These are phyloP conservation scores for Diuraphis noxia DNA, from an alignment of 1,140 invertebrate genomes.

Conservation along the genomic window DNA sequence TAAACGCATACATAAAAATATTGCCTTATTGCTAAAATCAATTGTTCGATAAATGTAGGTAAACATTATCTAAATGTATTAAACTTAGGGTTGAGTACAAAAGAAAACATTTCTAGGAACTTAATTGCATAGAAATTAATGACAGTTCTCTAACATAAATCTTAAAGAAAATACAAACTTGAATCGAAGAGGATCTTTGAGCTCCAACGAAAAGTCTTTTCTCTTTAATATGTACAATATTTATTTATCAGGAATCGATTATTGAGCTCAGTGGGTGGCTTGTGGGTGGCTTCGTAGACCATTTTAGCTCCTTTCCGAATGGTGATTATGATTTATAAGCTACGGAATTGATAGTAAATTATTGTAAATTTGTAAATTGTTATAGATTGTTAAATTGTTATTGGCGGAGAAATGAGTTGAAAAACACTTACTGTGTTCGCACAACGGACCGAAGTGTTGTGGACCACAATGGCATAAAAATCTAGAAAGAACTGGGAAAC, in stretches of 20 bases:
- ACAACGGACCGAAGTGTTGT: constrained; percentile 71
- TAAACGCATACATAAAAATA: constrained; percentile 24
- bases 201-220: constrained; percentile 34
- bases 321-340: neutral
- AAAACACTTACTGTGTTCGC: constrained; percentile 70
- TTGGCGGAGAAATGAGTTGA: neutral
- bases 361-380: neutral
- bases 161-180: constrained; percentile 14
- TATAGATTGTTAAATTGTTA: no score
- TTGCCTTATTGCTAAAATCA: neutral
- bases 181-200: constrained; percentile 24
- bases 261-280: neutral
- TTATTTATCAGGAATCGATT: neutral
- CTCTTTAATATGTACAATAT: constrained; percentile 47
- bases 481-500: constrained; percentile 72
- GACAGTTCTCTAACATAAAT: constrained; percentile 25
- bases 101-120: constrained; percentile 4
- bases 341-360: neutral
- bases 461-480: constrained; percentile 73
- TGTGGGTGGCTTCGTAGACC: neutral
- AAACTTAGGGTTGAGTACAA: neutral
- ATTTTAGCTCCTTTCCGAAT: neutral
- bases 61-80: neutral
- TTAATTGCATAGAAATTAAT: neutral
- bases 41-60: neutral